phyloP scores from a whole-genome alignment of 2,797 vertebrate genomes.

The Parauchenoglanis ngamensis region DNA sequence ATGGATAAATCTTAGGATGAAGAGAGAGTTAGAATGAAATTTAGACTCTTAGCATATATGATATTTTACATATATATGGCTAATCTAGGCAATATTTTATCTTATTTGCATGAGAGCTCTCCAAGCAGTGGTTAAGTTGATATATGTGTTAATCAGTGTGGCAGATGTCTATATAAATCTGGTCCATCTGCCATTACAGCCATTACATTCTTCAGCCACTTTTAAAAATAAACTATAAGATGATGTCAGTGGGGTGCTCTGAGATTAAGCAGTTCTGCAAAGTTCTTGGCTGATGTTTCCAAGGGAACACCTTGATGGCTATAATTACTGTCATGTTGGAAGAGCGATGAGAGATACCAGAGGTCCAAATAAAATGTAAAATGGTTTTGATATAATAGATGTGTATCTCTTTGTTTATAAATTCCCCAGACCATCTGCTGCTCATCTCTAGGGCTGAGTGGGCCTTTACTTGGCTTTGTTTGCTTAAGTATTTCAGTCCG shows the following conservation, averaged over 20 bases:
- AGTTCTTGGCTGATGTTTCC: conserved; percentile 79
- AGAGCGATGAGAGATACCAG: conserved; percentile 93
- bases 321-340: conserved; percentile 95
- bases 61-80: conserved; percentile 54
- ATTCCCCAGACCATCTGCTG: conserved; percentile 86
- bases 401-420: conserved; percentile 91
- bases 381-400: conserved; percentile 97
- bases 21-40: conserved; percentile 11
- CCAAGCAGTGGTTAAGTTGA: conserved; percentile 80
- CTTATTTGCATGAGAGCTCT: conserved; percentile 81
- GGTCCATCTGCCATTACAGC: conserved; percentile 82
- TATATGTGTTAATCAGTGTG: conserved; percentile 75
- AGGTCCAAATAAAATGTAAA: conserved; percentile 97
- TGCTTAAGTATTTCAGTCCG: conserved; percentile 41
- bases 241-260: conserved; percentile 85
- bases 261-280: conserved; percentile 81
- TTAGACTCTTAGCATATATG: conserved; percentile 32
- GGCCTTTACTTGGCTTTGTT: conserved; percentile 50
- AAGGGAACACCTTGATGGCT: conserved; percentile 92
- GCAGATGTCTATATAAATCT: conserved; percentile 76
- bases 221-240: conserved; percentile 86
- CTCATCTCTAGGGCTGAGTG: conserved; percentile 63
- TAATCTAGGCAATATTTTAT: conserved; percentile 66
- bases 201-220: conserved; percentile 89
- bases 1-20: background rate